These are phyloP conservation scores for Rhipidura dahli DNA, from an alignment of 2,113 vertebrate species.

Conservation along the genomic window DNA sequence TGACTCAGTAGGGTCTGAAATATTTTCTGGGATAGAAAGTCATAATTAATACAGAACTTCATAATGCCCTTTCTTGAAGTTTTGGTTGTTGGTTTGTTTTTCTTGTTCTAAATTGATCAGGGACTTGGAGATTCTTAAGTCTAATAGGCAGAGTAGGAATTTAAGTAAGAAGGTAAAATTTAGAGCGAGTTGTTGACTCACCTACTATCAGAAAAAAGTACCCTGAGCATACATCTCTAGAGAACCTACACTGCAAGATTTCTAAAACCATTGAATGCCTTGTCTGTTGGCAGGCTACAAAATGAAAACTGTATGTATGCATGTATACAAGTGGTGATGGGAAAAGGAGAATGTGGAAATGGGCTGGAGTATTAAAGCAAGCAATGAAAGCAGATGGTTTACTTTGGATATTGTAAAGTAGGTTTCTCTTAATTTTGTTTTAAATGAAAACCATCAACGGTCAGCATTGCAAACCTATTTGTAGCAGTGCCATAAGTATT, in stretches of 20 bases:
- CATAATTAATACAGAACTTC: neutral
- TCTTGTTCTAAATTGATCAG: neutral
- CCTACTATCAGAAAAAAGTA: neutral
- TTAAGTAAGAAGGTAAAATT: neutral
- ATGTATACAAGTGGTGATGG: neutral
- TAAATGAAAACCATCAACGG: constrained; percentile 27
- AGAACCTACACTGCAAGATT: neutral
- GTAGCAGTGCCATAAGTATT: neutral
- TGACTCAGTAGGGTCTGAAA: neutral
- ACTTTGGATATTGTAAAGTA: constrained; percentile 53
- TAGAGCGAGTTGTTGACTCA: neutral
- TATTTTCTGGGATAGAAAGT: neutral
- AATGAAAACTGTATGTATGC: neutral
- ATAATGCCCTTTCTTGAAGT: neutral
- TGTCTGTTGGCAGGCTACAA: neutral
- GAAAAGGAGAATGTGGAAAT: neutral
- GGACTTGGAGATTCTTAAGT: neutral
- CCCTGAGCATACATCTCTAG: neutral
- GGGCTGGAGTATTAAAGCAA: constrained; percentile 27
- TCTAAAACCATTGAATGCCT: neutral
- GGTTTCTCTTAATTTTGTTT: constrained; percentile 49
- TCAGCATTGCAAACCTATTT: constrained; percentile 25
- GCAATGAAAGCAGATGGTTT: constrained; percentile 5
- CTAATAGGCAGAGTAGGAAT: neutral
- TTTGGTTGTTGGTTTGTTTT: neutral